phyloP scores from a whole-genome alignment of 2,797 vertebrate genomes.

The Gallinago nigripennis region DNA sequence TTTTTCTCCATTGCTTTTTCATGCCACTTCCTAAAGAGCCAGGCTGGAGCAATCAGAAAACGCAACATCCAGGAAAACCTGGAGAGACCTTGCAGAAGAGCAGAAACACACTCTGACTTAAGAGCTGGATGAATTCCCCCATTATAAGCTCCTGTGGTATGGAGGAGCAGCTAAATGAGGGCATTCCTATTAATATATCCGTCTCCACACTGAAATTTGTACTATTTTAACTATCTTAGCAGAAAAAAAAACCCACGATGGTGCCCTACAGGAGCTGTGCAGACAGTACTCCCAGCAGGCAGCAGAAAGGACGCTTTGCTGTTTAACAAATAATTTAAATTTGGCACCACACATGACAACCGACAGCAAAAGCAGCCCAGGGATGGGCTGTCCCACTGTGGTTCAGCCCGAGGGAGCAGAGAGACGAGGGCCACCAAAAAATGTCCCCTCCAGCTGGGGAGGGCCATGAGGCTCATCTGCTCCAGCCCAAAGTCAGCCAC shows the following conservation, averaged over 20 bases:
- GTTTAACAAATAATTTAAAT: not conserved
- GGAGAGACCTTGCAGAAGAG: not conserved
- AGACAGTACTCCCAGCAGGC: not conserved
- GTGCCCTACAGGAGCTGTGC: not conserved
- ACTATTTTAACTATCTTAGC: not conserved
- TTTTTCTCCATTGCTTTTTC: not conserved
- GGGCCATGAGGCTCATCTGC: accelerated
- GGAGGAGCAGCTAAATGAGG: not conserved
- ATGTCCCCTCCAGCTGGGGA: not conserved
- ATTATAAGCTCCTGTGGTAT: not conserved
- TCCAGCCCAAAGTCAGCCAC: not conserved
- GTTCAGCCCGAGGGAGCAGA: not conserved
- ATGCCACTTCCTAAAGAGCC: not conserved
- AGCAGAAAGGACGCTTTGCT: not conserved
- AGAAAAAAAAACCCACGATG: not conserved
- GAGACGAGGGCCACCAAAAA: not conserved
- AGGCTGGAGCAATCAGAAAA: not conserved
- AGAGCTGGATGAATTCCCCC: not conserved
- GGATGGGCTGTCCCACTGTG: not conserved
- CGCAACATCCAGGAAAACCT: not conserved
- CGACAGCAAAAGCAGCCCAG: not conserved
- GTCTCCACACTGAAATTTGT: not conserved
- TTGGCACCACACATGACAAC: not conserved
- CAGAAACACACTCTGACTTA: not conserved
- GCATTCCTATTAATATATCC: not conserved